phyloP scores from a whole-genome alignment of 2,888 invertebrate genomes.

The Epinotia demarniana region DNA sequence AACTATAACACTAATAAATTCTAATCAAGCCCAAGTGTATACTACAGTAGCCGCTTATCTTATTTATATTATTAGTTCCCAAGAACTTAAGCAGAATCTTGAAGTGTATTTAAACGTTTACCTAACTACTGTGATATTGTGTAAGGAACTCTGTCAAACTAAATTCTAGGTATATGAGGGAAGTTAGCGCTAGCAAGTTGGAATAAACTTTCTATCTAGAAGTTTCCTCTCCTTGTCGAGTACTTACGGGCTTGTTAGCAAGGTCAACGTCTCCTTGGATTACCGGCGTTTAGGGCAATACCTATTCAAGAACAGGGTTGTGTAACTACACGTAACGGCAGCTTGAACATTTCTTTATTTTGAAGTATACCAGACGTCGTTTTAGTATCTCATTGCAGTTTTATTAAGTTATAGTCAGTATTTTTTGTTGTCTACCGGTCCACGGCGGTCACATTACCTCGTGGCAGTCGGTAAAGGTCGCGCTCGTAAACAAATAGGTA shows the following conservation, averaged over 20 bases:
- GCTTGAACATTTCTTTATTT: constrained; percentile 1
- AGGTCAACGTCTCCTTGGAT: constrained; percentile 37
- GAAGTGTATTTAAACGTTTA: constrained; percentile 28
- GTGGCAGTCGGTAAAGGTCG: constrained; percentile 76
- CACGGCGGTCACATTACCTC: constrained; percentile 17
- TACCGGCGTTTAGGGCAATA: constrained; percentile 18
- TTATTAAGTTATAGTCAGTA: background rate
- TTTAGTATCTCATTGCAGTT: background rate
- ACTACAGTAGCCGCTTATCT: constrained; percentile 31
- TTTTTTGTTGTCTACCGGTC: background rate
- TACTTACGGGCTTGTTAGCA: constrained; percentile 34
- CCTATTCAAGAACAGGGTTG: constrained; percentile 14
- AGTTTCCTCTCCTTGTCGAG: constrained; percentile 37
- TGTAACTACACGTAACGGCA: constrained; percentile 16
- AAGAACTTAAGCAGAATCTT: constrained; percentile 18
- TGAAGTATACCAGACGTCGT: background rate
- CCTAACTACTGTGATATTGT: constrained; percentile 31
- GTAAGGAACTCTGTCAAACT: constrained; percentile 36
- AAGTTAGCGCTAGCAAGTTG: constrained; percentile 32
- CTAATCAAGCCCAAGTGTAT: constrained; percentile 42
- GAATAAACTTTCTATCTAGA: constrained; percentile 41
- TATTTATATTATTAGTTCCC: constrained; percentile 28
- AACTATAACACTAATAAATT: constrained; percentile 40
- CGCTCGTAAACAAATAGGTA: constrained; percentile 74
- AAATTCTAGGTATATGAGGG: constrained; percentile 37